Evolutionary conservation across 64 coral and sea anemone species (phyloP).

Genomic region (Montipora sp.): DNA sequence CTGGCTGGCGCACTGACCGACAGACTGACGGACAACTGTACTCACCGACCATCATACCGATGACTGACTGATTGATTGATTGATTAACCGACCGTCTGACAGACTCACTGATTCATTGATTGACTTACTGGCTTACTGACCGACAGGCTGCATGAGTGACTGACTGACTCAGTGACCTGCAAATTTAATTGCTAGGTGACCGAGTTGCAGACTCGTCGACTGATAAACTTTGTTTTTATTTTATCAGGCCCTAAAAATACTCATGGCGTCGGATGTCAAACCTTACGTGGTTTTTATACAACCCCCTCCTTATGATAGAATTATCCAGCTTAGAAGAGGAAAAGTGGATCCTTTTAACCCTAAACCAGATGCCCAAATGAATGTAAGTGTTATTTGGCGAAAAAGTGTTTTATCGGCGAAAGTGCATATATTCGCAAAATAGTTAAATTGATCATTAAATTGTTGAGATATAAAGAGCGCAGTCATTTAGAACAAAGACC

Average conservation of each 20-base stretch:
- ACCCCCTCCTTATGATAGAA: slow-evolving; percentile 90
- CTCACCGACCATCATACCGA: not conserved
- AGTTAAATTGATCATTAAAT: too few species aligned
- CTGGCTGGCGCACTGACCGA: not conserved
- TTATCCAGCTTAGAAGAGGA: slow-evolving; percentile 80
- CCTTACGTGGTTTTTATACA: slow-evolving; percentile 91
- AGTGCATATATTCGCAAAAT: too few species aligned
- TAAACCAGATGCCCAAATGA: slow-evolving; percentile 44
- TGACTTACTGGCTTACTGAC: not conserved
- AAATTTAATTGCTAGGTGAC: not conserved
- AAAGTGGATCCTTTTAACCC: slow-evolving; percentile 96
- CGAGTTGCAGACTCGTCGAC: too few species aligned
- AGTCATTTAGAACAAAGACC: too few species aligned
- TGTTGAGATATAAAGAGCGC: too few species aligned
- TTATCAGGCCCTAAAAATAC: slow-evolving; percentile 77
- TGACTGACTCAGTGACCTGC: not conserved
- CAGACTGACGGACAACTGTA: not conserved
- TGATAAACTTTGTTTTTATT: not conserved
- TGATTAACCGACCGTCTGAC: too few species aligned
- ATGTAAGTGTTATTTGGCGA: too few species aligned
- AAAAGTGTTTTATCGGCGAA: too few species aligned
- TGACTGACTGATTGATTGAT: not conserved
- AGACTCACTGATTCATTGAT: too few species aligned
- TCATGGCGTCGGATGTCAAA: slow-evolving; percentile 87
- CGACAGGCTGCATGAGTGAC: not conserved